Base-by-base conservation (phyloP, 2,113 vertebrate species). In the Chloropsis hardwickii region DNA sequence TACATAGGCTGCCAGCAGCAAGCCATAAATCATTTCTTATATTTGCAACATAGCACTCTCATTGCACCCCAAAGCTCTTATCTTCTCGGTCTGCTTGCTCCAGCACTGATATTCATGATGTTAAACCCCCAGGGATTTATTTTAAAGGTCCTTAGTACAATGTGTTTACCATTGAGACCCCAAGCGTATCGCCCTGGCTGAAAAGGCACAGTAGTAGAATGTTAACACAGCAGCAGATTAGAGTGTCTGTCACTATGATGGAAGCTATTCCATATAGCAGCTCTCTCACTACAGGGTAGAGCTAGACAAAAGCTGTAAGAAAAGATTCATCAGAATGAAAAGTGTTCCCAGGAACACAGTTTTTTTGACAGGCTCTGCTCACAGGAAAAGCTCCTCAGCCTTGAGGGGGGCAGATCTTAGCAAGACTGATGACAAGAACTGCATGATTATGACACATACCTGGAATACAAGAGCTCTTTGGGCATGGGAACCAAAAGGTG, bases 341-440 rank as follows among this genome's bases (percentile, higher is more conserved):
- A 47, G 2, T 2, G 0, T 86, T 67, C 42, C 69, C 60, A 66
- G 91, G 25, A 61, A 29, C 11, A 48, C 0, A 0, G 39, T 45
- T 73, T 45, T 45, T 78, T 71, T 71, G 37, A 48, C 1, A 8
- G 71, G 25, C 53, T 64, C 47, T 47, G 39, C 40, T 83, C 48
- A n/a, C 20, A 16, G 27, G 47, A 56, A 81, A 78, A 77, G 22
- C 62, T 84, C 37, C 45, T 81, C 44, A 48, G 40, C 35, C n/a
- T 37, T 47, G 39, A 40, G 40, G 35, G 37, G 64, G 37, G 72
- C 37, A 64, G 50, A 31, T 62, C 39, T 66, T 58, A 74, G 47
- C 60, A 80, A 66, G 42, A 35, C 19, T 58, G 47, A 33, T 23
- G 56, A 57, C 48, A 72, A 61, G 58, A 81, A n/a, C 29, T 0